A percentile compares a stretch with the other conserved stretches of the same genome.
phyloP scores from a whole-genome alignment of 2,888 invertebrate genomes.

The Orchesella flavescens region DNA sequence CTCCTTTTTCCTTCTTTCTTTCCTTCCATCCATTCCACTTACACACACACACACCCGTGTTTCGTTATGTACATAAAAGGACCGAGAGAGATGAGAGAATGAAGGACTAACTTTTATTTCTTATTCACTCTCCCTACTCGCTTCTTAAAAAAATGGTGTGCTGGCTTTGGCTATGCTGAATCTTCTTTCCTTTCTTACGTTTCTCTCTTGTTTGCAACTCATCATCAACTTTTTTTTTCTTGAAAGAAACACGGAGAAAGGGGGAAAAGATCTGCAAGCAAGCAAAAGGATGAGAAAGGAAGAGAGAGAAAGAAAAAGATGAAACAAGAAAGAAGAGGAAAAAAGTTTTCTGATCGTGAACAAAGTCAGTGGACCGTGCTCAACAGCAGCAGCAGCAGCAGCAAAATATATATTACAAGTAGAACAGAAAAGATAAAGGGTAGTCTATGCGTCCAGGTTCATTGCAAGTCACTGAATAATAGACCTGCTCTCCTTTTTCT shows the following conservation, averaged over 20 bases:
- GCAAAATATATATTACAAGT: background rate
- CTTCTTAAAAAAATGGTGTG: background rate
- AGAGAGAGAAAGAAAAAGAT: constrained; percentile 35
- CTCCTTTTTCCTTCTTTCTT: constrained; percentile 9
- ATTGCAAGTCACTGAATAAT: constrained; percentile 55
- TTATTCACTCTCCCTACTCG: constrained; percentile 13
- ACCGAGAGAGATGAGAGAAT: too few relatives aligned
- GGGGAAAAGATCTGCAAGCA: too few relatives aligned
- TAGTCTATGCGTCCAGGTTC: constrained; percentile 35
- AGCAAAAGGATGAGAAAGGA: constrained; percentile 15
- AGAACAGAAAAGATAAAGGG: constrained; percentile 22
- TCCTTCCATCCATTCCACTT: constrained; percentile 2
- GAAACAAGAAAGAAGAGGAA: constrained; percentile 25
- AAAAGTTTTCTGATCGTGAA: constrained; percentile 57
- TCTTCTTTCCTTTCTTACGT: constrained; percentile 9
- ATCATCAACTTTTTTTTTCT: constrained; percentile 52
- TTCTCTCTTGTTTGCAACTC: constrained; percentile 54
- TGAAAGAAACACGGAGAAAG: constrained; percentile 6
- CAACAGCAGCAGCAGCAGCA: constrained; percentile 8
- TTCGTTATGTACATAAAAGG: constrained; percentile 30
- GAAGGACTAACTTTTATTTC: constrained; percentile 32
- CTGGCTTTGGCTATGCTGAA: too few relatives aligned
- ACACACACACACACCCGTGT: too few relatives aligned
- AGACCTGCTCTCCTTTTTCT: constrained; percentile 29
- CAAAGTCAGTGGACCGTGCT: constrained; percentile 59